Evolutionary conservation across 2,113 vertebrate genomes (phyloP), one percentile per base, ranked within the genome.

Genomic region (Nicator chloris): DNA sequence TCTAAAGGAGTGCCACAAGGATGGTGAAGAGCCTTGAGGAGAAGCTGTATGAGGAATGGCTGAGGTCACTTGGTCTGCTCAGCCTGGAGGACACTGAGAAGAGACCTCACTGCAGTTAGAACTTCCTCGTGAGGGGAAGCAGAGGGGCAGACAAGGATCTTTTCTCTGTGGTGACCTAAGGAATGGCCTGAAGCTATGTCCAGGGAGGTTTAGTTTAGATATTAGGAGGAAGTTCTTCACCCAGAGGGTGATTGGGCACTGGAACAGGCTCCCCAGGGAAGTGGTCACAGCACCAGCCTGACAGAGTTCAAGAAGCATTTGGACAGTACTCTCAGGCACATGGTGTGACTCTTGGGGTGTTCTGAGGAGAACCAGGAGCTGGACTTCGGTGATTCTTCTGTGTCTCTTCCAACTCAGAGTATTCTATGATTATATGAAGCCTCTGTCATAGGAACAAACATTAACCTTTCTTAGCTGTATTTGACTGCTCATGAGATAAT

Each of bases 11-110:
- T 14, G 15, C 23, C 15, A 11, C 19, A 27, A 33, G 12, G 22
- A 40, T 16, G 15, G n/a, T 54, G 64, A 54, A 47, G 19, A 30
- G 24, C 7, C 39, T 2, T 1, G 56, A 63, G 5, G 8, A 0
- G 19, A 28, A 47, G 20, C 11, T 1, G 1, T 12, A 4, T 14
- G 7, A 71, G 26, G 66, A 49, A 26, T 0, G 0, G 17, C 50
- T 22, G 57, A 71, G 21, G 26, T 26, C 21, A 71, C 57, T 27
- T 35, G 20, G 3, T 47, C 20, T 47, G 20, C 31, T 80, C 57
- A 80, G 31, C 21, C 35, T 71, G 56, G 37, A 44, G 27, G 12
- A 87, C 20, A 54, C n/a, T 40, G 49, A 71, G 66, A 3, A 56
- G 9, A 56, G 7, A 63, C 16, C 10, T 40, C 30, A 63, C 1